A percentile compares a stretch with the other conserved stretches of the same genome.
Conservation (phyloP, 2,888 invertebrate species). For the Phania funesta region DNA sequence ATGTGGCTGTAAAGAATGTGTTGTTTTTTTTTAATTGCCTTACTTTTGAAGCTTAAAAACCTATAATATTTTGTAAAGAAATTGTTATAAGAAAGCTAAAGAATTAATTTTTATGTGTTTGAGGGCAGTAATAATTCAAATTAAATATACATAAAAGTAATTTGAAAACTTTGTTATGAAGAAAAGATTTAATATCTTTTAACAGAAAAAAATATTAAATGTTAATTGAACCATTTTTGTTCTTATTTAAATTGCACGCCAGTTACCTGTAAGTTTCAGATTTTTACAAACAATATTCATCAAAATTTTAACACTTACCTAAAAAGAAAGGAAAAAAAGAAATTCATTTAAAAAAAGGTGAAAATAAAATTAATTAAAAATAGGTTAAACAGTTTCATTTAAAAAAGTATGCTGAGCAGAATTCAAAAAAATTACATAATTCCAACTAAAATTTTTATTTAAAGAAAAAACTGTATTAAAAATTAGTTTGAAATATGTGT, state of each 20-base stretch:
- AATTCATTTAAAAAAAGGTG: not conserved
- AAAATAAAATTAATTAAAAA: not conserved
- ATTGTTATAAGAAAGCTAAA: not conserved
- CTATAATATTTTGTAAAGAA: not conserved
- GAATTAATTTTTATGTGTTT: slow-evolving; percentile 2
- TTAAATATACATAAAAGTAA: not conserved
- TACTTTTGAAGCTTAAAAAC: slow-evolving; percentile 23
- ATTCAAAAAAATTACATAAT: too few relatives aligned
- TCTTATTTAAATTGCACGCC: not conserved
- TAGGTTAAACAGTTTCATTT: not conserved
- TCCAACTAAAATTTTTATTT: too few relatives aligned
- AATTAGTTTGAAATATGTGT: too few relatives aligned
- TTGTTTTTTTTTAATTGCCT: slow-evolving; percentile 37
- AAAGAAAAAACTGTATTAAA: too few relatives aligned
- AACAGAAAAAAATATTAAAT: too few relatives aligned
- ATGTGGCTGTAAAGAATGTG: slow-evolving; percentile 41
- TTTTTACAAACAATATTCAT: not conserved
- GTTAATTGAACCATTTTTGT: not conserved
- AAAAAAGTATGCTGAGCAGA: too few relatives aligned
- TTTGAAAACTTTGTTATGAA: not conserved
- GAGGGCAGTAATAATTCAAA: not conserved
- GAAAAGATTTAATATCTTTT: not conserved
- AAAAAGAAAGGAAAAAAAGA: slow-evolving; percentile 25
- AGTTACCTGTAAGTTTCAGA: not conserved
- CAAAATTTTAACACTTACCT: slow-evolving; percentile 56